phyloP scores from a whole-genome alignment of 2,888 invertebrate species.

The Heliothis peltigera region DNA sequence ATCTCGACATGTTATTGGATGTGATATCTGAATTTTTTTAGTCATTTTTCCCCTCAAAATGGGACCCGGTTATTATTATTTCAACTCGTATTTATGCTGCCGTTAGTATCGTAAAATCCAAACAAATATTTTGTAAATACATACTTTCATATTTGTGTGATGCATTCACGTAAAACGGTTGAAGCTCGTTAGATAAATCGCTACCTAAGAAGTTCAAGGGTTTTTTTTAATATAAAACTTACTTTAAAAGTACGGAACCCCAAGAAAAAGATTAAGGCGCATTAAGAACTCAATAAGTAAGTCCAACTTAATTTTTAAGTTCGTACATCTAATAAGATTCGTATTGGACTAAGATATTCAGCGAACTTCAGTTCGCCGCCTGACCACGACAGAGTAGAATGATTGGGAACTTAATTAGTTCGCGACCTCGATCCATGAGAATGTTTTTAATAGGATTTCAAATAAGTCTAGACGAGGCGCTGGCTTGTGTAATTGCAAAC shows the following conservation, averaged over 20 bases:
- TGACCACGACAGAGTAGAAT: conserved; percentile 37
- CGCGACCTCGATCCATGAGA: conserved; percentile 47
- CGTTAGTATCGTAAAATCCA: too few species aligned
- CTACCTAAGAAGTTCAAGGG: too few species aligned
- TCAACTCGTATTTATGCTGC: too few species aligned
- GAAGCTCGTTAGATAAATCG: too few species aligned
- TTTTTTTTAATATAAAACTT: too few species aligned
- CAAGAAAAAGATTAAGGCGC: neutral
- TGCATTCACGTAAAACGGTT: too few species aligned
- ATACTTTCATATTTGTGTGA: too few species aligned
- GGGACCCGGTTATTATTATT: neutral
- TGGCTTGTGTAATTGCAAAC: conserved; percentile 24
- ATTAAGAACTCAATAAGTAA: neutral
- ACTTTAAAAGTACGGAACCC: too few species aligned
- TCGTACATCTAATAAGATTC: conserved; percentile 20
- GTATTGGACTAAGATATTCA: conserved; percentile 27
- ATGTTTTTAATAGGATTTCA: conserved; percentile 52
- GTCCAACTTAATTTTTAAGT: conserved; percentile 2
- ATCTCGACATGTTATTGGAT: neutral
- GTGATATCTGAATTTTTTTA: neutral
- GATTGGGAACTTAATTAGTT: conserved; percentile 54
- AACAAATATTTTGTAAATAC: too few species aligned
- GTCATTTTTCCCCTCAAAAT: neutral
- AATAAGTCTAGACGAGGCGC: conserved; percentile 30
- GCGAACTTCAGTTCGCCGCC: conserved; percentile 38